These are phyloP conservation scores for Piprites chloris DNA, from an alignment of 2,113 vertebrate species.

Conservation along the genomic window DNA sequence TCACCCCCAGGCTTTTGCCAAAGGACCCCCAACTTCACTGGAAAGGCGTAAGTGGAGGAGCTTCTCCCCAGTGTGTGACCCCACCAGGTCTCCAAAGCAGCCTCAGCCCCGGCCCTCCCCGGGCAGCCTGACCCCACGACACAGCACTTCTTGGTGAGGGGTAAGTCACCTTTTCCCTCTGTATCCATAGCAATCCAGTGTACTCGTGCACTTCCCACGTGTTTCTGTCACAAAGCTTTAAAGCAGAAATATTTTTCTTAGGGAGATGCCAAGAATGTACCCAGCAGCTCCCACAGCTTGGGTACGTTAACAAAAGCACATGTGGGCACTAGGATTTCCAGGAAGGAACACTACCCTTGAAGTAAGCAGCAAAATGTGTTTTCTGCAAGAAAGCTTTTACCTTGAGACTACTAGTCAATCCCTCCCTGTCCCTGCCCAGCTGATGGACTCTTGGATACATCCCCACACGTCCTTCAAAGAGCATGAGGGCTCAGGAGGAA, in stretches of 20 bases:
- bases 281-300: background rate
- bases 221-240: background rate
- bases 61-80: rapidly evolving
- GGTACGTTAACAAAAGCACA: rapidly evolving
- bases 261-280: background rate
- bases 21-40: background rate
- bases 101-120: rapidly evolving
- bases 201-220: too few species aligned
- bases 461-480: background rate
- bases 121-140: rapidly evolving
- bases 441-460: background rate
- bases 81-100: background rate
- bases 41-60: background rate
- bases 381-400: background rate
- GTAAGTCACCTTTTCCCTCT: background rate
- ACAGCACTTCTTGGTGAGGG: rapidly evolving
- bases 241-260: background rate
- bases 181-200: rapidly evolving
- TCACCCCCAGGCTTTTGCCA: background rate
- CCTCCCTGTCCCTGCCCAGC: background rate
- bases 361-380: background rate
- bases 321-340: background rate
- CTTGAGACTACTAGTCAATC: background rate
- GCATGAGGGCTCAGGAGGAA: background rate
- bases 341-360: background rate